Evolutionary conservation across 1,140 invertebrate genomes (phyloP).

Genomic region (Sycobia sp.): DNA sequence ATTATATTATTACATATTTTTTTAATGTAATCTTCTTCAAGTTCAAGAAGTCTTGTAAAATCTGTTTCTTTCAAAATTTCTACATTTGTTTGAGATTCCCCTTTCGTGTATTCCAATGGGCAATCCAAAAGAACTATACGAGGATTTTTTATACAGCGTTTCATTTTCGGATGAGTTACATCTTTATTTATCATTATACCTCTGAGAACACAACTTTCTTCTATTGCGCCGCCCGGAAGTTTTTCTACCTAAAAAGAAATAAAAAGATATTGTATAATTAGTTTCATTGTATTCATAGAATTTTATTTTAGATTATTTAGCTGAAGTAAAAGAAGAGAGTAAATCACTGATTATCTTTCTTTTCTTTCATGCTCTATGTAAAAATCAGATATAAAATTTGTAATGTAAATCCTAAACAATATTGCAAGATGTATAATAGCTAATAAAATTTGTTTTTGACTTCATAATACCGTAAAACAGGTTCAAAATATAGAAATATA

Average conservation of each 20-base stretch:
- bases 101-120: slow-evolving; percentile 97
- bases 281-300: no score
- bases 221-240: slow-evolving; percentile 94
- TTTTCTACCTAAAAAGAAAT: slow-evolving; percentile 71
- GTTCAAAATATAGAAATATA: no score
- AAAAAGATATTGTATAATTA: neutral
- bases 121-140: slow-evolving; percentile 95
- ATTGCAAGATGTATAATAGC: no score
- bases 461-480: no score
- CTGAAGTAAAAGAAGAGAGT: neutral
- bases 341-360: no score
- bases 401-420: no score
- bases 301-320: no score
- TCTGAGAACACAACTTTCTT: slow-evolving; percentile 91
- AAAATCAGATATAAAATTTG: no score
- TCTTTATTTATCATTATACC: slow-evolving; percentile 99
- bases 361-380: no score
- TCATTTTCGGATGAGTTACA: slow-evolving; percentile 98
- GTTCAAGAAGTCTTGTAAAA: slow-evolving; percentile 88
- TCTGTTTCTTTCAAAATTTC: slow-evolving; percentile 95
- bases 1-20: slow-evolving; percentile 95
- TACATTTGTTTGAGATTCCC: slow-evolving; percentile 97
- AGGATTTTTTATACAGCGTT: slow-evolving; percentile 92
- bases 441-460: no score
- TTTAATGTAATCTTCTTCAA: slow-evolving; percentile 95